Conservation (phyloP, 2,797 vertebrate genomes). For the Lophius americanus region DNA sequence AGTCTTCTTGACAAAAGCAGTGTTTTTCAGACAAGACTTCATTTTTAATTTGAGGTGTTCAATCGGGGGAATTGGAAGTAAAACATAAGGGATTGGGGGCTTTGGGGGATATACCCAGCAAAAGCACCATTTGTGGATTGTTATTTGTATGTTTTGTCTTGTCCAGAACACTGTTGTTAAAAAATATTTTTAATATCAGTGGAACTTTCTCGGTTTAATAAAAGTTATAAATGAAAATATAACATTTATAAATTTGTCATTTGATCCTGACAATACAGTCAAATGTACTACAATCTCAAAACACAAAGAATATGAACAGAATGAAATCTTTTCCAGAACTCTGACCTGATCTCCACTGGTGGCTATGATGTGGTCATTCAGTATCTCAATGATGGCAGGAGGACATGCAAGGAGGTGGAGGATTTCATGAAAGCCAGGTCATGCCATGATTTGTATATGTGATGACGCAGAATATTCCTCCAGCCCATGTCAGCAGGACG, state of each 20-base stretch:
- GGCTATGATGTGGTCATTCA: conserved; percentile 92
- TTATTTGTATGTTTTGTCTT: too few relatives aligned
- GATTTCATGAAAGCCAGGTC: conserved; percentile 97
- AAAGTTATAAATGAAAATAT: too few relatives aligned
- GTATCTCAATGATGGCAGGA: conserved; percentile 91
- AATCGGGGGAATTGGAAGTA: too few relatives aligned
- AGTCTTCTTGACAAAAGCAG: too few relatives aligned
- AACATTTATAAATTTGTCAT: background rate
- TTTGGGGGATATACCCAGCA: too few relatives aligned
- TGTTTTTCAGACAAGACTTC: too few relatives aligned
- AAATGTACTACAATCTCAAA: background rate
- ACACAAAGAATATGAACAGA: background rate
- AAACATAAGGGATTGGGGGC: too few relatives aligned
- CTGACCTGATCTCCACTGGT: conserved; percentile 85
- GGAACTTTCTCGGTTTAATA: too few relatives aligned
- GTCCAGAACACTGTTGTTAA: too few relatives aligned
- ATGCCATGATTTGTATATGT: background rate
- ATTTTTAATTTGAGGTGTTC: too few relatives aligned
- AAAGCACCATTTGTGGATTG: too few relatives aligned
- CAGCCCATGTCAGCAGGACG: background rate
- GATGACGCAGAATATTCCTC: background rate
- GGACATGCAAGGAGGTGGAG: conserved; percentile 96
- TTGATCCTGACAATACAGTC: background rate
- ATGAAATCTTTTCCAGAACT: conserved; percentile 77
- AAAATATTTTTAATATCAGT: too few relatives aligned